phyloP scores from a whole-genome alignment of 2,888 invertebrate genomes.

The Lobophora halterata region DNA sequence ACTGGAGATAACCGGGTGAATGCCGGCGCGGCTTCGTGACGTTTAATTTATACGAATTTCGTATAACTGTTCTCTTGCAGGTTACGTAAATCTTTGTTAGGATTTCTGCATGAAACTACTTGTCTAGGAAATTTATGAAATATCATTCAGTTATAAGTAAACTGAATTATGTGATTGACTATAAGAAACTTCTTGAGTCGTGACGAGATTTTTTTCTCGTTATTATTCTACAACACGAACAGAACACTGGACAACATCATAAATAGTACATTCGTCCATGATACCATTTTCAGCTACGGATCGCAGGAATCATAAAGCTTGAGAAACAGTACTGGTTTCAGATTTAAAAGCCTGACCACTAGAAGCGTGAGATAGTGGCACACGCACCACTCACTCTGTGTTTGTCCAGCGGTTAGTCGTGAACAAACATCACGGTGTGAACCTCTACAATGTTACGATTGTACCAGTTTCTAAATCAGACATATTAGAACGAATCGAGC shows the following conservation, averaged over 20 bases:
- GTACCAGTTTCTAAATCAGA: conserved; percentile 27
- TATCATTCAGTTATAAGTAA: not conserved
- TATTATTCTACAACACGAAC: no score
- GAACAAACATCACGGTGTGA: conserved; percentile 51
- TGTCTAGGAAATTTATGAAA: not conserved
- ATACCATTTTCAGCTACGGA: not conserved
- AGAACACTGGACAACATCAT: no score
- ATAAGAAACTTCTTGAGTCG: no score
- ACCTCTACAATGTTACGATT: conserved; percentile 49
- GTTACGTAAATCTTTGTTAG: not conserved
- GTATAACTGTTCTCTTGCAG: conserved; percentile 23
- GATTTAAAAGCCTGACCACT: conserved; percentile 48
- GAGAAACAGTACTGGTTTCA: conserved; percentile 33
- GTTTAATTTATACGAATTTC: conserved; percentile 32
- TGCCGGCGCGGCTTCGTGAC: conserved; percentile 25
- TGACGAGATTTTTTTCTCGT: no score
- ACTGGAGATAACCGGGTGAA: conserved; percentile 37
- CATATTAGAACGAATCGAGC: conserved; percentile 12
- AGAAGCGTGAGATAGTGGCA: conserved; percentile 42
- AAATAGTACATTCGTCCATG: no score
- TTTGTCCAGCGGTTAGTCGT: conserved; percentile 41
- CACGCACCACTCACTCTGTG: conserved; percentile 35
- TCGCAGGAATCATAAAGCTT: conserved; percentile 22
- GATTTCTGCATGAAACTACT: not conserved
- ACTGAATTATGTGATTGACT: no score